Evolutionary conservation across 2,113 vertebrate genomes (phyloP), one percentile per base, ranked within the genome.

Genomic region (Muscicapa adusta): DNA sequence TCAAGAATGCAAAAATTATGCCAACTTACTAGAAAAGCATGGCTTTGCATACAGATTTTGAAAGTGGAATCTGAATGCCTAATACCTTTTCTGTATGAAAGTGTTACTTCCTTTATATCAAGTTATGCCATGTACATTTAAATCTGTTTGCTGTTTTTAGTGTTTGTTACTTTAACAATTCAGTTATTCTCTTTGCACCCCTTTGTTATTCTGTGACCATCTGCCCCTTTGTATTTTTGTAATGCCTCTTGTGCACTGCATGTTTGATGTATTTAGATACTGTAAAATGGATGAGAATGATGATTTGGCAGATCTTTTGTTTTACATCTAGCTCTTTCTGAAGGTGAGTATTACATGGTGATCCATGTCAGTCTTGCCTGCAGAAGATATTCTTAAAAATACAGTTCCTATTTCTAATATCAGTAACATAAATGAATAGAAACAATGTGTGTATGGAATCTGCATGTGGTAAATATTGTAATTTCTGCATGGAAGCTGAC

Each of bases 261-360:
- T 88, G 76, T 76, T 91, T 95, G 85, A 75, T 92, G 67, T 93
- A 12, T 89, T 94, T 85, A 65, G 75, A 73, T 60, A 20, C 68
- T 96, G 92, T 88, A 83, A 83, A 75, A 61, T 90, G 90, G 82
- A 58, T 91, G 85, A 95, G 76, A 94, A 77, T 70, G 78, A 73
- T 97, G 68, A 82, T 97, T 92, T 97, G 89, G 83, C 33, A 97
- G 91, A 68, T 74, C 17, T 96, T 96, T 95, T 96, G 47, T 94
- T 97, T 97, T 89, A 54, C 51, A 72, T 89, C 53, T 91, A 88
- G 88, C 47, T 3, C 4, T 67, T 93, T 91, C 85, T 96, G 70
- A 96, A 97, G 97, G 97, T 98, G 84, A 97, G 96, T 97, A 91
- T 89, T 75, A 86, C 85, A 42, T 79, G 61, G 61, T 60, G 60